These are phyloP conservation scores for Hemitrygon akajei DNA, from an alignment of 2,797 vertebrate genomes.

Conservation along the genomic window DNA sequence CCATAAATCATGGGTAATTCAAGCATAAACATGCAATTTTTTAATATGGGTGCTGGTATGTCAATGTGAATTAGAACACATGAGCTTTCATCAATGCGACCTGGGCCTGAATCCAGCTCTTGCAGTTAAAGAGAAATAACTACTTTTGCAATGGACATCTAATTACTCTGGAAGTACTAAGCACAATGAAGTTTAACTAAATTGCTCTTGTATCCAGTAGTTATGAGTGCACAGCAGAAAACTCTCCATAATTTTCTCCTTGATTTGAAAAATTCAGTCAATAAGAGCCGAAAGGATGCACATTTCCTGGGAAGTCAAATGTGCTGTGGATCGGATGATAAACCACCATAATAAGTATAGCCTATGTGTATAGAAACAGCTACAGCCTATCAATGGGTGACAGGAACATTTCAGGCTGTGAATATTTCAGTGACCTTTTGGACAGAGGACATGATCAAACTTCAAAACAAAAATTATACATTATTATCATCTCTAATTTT, in stretches of 20 bases:
- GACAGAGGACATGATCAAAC: not conserved
- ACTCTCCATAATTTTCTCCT: not conserved
- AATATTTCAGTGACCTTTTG: not conserved
- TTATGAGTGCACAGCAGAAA: not conserved
- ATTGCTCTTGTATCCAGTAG: not conserved
- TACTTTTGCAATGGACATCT: not conserved
- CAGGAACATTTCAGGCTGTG: not conserved
- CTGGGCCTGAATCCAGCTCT: not conserved
- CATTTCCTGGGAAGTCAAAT: not conserved
- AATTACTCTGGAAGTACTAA: not conserved
- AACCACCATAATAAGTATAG: not conserved
- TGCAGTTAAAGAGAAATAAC: not conserved
- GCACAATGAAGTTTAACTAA: not conserved
- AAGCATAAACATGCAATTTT: not conserved
- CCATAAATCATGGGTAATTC: not conserved
- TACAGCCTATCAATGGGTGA: not conserved
- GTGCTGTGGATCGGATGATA: not conserved
- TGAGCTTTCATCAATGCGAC: not conserved
- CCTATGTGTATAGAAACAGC: not conserved
- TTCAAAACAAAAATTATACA: not conserved
- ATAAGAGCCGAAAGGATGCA: not conserved
- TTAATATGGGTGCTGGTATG: not conserved
- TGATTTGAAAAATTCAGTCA: not conserved
- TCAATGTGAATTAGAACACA: not conserved
- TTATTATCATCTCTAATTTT: not conserved